A percentile compares a stretch with the other conserved stretches of the same genome.
These are phyloP conservation scores for Aurelia aurita DNA, from an alignment of 30 jellyfish, hydroid and myxozoan species.

Conservation along the genomic window DNA sequence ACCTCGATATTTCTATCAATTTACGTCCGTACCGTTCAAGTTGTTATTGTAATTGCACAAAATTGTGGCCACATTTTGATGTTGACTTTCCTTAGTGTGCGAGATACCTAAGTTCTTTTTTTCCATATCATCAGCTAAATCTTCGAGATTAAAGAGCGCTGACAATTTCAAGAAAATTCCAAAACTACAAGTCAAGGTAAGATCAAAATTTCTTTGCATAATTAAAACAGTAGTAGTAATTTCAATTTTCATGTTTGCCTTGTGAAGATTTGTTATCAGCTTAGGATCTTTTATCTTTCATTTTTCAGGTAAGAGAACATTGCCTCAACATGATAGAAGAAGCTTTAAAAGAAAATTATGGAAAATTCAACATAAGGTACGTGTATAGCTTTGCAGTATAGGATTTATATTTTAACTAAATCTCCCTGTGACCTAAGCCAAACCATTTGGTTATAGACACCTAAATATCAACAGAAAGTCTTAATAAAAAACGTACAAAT, in stretches of 20 bases:
- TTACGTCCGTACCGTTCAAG: no score
- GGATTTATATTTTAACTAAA: background rate
- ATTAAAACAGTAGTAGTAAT: no score
- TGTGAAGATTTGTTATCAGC: background rate
- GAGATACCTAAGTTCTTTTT: no score
- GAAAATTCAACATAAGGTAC: slow-evolving; percentile 2
- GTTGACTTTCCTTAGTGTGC: no score
- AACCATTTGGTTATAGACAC: no score
- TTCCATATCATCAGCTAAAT: background rate
- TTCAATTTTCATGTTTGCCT: no score
- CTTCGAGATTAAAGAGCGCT: slow-evolving; percentile 61
- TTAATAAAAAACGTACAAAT: no score
- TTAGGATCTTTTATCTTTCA: background rate
- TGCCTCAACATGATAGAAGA: slow-evolving; percentile 54
- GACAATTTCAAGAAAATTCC: slow-evolving; percentile 65
- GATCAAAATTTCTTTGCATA: background rate
- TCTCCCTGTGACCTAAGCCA: no score
- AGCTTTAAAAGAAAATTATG: slow-evolving; percentile 26
- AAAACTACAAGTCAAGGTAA: slow-evolving; percentile 38
- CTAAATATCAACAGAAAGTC: no score
- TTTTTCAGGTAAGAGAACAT: slow-evolving; percentile 81
- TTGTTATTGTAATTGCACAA: no score
- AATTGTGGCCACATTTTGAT: no score
- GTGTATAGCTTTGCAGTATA: background rate
- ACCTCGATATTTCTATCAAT: no score